Base-by-base conservation (phyloP, 2,113 vertebrate species). In the Cyanoderma ruficeps region DNA sequence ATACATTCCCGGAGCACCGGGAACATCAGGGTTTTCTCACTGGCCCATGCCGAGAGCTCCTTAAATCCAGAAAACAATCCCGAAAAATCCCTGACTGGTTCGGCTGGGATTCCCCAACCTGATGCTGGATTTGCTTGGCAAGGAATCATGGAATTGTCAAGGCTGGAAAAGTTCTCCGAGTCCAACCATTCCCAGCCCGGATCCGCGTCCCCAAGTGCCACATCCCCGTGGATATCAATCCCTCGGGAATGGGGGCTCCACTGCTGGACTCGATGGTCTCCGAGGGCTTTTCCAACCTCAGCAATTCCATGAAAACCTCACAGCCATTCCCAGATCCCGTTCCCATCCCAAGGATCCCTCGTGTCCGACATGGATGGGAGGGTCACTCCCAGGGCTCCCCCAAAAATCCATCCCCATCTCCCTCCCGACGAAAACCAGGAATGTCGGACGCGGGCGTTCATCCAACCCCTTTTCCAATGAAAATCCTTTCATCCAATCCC, bases 181-280 rank as follows among this genome's bases (percentile, higher is more conserved):
- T 10, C 37, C 37, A 16, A 20, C 35, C 22, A 10, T 41, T 50
- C 28, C 74, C 46, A 6, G 10, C 28, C 46, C 7, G 0, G 13
- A 16, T 41, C 46, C 4, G 2, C 1, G 6, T 27, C 46, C 42
- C 27, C 12, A 0, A 2, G 15, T 1, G 42, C n/a, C n/a, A 3
- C 55, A 31, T 60, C 13, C n/a, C 35, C 15, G 9, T 0, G 28
- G 57, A 61, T 33, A 12, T 2, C 11, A 11, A 22, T 42, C 59
- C 75, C 23, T 22, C 0, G 7, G 75, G 75, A 78, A 78, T 2
- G 35, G 22, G 8, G 35, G 22, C 30, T 50, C 9, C 57, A 10
- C 47, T 24, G 23, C 23, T 23, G 4, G 47, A 24, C 47, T 49
- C 4, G 23, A 49, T 49, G 47, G 23, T 24, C 47, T 49, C 47